Percentiles rank a stretch among this genome's conserved stretches.
Evolutionary conservation across 2,113 vertebrate species (phyloP).

Genomic region (Lethenteron reissneri): DNA sequence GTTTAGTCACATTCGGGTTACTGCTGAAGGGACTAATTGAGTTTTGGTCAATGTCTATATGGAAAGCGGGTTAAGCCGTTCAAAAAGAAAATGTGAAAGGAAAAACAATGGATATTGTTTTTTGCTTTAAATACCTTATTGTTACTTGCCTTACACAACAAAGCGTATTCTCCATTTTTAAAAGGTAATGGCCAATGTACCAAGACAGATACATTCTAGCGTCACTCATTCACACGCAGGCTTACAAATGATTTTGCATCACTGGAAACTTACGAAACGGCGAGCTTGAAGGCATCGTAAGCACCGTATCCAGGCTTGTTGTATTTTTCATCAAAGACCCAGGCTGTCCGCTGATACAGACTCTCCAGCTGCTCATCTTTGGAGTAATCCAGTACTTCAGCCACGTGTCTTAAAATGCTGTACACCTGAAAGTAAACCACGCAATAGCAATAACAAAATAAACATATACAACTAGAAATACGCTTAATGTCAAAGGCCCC

Average conservation of each 20-base stretch:
- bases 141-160: too few species aligned
- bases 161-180: too few species aligned
- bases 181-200: too few species aligned
- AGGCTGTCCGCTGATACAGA: conserved; percentile 81
- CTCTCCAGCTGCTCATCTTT: conserved; percentile 94
- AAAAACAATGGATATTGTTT: not conserved
- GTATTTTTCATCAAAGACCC: conserved; percentile 96
- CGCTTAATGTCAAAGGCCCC: not conserved
- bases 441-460: conserved; percentile 19
- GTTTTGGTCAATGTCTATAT: not conserved
- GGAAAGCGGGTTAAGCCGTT: not conserved
- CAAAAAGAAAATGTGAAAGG: not conserved
- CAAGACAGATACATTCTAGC: too few species aligned
- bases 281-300: conserved; percentile 91
- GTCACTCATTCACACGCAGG: too few species aligned
- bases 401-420: conserved; percentile 87
- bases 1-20: too few species aligned
- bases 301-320: conserved; percentile 85
- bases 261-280: conserved; percentile 55
- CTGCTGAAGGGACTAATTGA: not conserved
- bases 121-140: too few species aligned
- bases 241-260: too few species aligned
- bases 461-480: not conserved
- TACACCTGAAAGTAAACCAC: conserved; percentile 55
- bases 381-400: conserved; percentile 77